Evolutionary conservation across 2,888 invertebrate species (phyloP).

Genomic region (Heteromurus nitidus): DNA sequence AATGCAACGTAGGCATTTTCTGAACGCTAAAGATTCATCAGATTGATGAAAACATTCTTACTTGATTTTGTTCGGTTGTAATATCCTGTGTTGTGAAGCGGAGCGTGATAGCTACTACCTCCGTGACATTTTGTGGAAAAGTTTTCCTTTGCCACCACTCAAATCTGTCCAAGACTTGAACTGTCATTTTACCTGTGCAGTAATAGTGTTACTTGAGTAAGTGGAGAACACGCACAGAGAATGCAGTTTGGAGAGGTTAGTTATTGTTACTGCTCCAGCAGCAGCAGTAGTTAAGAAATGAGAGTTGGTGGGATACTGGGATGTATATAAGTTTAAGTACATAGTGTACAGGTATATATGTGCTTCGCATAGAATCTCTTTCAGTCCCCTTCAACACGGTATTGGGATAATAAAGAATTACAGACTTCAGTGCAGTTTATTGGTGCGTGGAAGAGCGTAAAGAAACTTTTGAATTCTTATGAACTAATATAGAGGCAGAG

Average conservation of each 20-base stretch:
- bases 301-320: too few relatives aligned
- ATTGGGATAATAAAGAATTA: slow-evolving; percentile 26
- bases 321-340: too few relatives aligned
- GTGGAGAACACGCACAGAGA: too few relatives aligned
- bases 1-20: slow-evolving; percentile 9
- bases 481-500: not conserved
- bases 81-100: slow-evolving; percentile 23
- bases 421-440: slow-evolving; percentile 26
- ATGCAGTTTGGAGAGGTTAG: too few relatives aligned
- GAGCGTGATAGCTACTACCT: not conserved
- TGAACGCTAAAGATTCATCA: not conserved
- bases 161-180: not conserved
- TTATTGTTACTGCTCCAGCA: too few relatives aligned
- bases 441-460: slow-evolving; percentile 39
- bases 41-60: not conserved
- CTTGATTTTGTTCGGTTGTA: slow-evolving; percentile 25
- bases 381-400: too few relatives aligned
- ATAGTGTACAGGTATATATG: too few relatives aligned
- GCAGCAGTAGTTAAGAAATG: too few relatives aligned
- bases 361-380: too few relatives aligned
- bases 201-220: too few relatives aligned
- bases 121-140: not conserved
- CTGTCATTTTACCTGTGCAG: not conserved
- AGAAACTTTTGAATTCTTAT: slow-evolving; percentile 62
- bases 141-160: not conserved